Evolutionary conservation across 2,888 invertebrate genomes (phyloP), one percentile per base, ranked within the genome.

Genomic region (Chrysotoxum bicinctum): DNA sequence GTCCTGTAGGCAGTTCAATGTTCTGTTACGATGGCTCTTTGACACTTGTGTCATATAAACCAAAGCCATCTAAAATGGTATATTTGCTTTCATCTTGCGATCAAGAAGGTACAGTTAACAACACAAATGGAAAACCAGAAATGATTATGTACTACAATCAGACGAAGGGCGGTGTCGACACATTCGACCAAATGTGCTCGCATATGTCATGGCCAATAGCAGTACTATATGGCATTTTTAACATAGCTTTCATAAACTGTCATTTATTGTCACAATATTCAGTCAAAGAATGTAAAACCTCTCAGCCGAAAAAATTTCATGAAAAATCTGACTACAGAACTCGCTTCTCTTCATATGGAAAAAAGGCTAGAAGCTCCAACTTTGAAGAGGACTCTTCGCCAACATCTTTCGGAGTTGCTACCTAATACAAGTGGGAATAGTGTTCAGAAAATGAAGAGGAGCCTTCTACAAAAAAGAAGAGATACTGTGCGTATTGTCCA

Each of bases 141-240:
- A 81, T 86, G 19, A 73, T 76, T 4, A 30, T 64, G 35, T 73
- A 70, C 43, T 81, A 81, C 62, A 80, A 84, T 21, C 68, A 84
- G 56, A 77, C 77, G 6, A 76, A 87, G 64, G 75, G 87, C 1
- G 86, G 83, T 43, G 73, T 82, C 30, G n/a, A n/a, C n/a, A n/a
- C n/a, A n/a, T n/a, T n/a, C n/a, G n/a, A n/a, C n/a, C n/a, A n/a
- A n/a, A n/a, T n/a, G n/a, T n/a, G n/a, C n/a, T n/a, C n/a, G n/a
- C n/a, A n/a, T n/a, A n/a, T n/a, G n/a, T n/a, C n/a, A n/a, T n/a
- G n/a, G n/a, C n/a, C n/a, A n/a, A n/a, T n/a, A n/a, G n/a, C n/a
- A n/a, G n/a, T 52, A 12, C 40, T 69, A 35, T 35, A 56, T 56
- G 64, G 64, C 23, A 37, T 26, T 26, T 54, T 40, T 32, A 32